A percentile compares a stretch with the other conserved stretches of the same genome.
Evolutionary conservation across 2,888 invertebrate genomes (phyloP).

Genomic region (Apodemia zela): DNA sequence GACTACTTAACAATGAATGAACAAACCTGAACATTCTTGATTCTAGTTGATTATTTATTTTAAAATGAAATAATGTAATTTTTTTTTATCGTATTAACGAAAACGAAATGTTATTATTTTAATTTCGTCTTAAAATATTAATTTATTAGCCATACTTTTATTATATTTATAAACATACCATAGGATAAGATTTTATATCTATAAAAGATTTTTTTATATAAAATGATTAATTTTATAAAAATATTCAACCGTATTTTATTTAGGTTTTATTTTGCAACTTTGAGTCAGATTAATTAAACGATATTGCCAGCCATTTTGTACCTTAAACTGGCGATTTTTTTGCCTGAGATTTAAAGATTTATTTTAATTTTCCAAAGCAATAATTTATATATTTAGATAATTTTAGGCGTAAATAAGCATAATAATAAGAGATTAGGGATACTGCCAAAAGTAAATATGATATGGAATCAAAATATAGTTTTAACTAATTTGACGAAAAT

Average conservation of each 20-base stretch:
- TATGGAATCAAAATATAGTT: conserved; percentile 41
- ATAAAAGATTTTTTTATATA: conserved; percentile 74
- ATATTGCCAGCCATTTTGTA: conserved; percentile 63
- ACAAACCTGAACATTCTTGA: conserved; percentile 54
- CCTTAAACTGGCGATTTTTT: conserved; percentile 54
- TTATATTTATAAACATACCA: conserved; percentile 78
- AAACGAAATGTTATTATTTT: conserved; percentile 45
- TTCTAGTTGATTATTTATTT: conserved; percentile 52
- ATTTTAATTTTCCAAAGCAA: conserved; percentile 76
- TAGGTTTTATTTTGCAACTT: conserved; percentile 37
- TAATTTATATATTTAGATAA: conserved; percentile 54
- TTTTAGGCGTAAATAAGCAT: conserved; percentile 59
- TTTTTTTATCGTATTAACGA: conserved; percentile 29
- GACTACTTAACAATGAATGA: conserved; percentile 42
- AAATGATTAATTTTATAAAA: conserved; percentile 15
- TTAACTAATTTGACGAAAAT: conserved; percentile 34
- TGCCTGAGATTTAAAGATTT: conserved; percentile 52
- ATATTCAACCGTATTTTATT: conserved; percentile 5
- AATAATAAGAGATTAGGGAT: conserved; percentile 59
- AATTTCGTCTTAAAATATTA: conserved; percentile 62
- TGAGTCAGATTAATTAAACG: conserved; percentile 57
- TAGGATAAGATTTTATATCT: conserved; percentile 63
- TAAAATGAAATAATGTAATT: conserved; percentile 42
- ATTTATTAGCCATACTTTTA: conserved; percentile 75
- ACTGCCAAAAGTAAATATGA: conserved; percentile 60